Evolutionary conservation across 2,797 vertebrate species (phyloP), one percentile per base, ranked within the genome.

Genomic region (Buceros bicornis): DNA sequence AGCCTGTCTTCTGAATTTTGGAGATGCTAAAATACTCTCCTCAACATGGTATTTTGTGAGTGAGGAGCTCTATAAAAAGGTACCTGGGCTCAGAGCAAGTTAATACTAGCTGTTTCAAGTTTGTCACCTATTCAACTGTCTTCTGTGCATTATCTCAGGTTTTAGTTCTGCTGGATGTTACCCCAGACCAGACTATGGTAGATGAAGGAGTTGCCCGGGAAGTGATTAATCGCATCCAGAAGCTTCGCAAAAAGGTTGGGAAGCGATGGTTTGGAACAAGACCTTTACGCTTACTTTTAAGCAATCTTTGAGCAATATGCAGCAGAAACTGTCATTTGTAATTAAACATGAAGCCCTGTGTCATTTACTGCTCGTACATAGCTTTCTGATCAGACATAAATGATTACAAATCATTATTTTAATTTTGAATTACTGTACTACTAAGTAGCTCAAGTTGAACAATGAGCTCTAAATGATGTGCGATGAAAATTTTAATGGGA

Each of bases 141-240:
- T 47, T 57, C 14, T 95, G 8, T 94, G 70, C 21, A 4, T 69
- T 72, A 67, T 37, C 45, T 40, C 58, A 99, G 99, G 99, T 99
- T 62, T 97, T 99, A 91, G 98, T 99, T 93, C 98, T 99, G 71
- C 93, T 99, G 53, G 99, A 99, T 54, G 97, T 99, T 87, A 98
- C 98, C 50, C 99, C 99, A 4, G 99, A 99, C 97, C 99, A 99
- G 97, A 98, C 99, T 62, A 99, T 99, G 99, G 96, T 99, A 80
- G 99, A 99, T 87, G 99, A 99, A 97, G 99, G 99, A 8, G 99
- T 99, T 90, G 99, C 99, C 73, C 98, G 99, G 51, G 99, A 99
- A 77, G 99, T 99, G 96, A 99, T 99, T 96, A 99, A 99, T 97
- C 99, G 99, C 95, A 99, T 99, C 96, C 99, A 99, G 98, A 99